These are phyloP conservation scores for Danionella cerebrum DNA, from an alignment of 2,113 vertebrate species.

Conservation along the genomic window DNA sequence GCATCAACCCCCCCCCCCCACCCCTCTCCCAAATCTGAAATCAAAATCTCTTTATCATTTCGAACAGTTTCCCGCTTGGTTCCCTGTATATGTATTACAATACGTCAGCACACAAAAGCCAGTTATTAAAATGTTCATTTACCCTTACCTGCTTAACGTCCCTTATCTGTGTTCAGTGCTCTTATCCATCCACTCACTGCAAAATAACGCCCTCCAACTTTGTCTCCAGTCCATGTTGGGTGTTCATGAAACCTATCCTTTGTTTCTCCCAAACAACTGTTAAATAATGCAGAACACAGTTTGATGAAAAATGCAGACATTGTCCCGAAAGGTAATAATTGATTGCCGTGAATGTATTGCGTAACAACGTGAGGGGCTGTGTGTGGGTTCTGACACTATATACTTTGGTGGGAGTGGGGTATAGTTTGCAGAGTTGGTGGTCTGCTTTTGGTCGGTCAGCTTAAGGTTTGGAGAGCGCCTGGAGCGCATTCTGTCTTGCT, in stretches of 20 bases:
- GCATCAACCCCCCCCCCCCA: too few relatives aligned
- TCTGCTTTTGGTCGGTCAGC: conserved; percentile 12
- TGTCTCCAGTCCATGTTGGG: background rate
- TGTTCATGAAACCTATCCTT: background rate
- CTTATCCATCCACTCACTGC: too few relatives aligned
- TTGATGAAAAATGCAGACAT: background rate
- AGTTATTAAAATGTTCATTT: too few relatives aligned
- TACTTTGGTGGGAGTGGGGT: background rate
- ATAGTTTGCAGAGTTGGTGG: background rate
- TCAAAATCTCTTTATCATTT: too few relatives aligned
- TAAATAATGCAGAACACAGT: conserved; percentile 30
- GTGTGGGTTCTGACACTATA: background rate
- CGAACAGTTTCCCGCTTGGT: too few relatives aligned
- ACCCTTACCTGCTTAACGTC: too few relatives aligned
- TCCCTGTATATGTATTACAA: too few relatives aligned
- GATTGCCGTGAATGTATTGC: too few relatives aligned
- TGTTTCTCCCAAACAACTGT: background rate
- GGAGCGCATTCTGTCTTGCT: conserved; percentile 33
- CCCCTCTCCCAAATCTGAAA: too few relatives aligned
- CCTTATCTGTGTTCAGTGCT: too few relatives aligned
- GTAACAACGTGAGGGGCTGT: background rate
- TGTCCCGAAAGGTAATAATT: too few relatives aligned
- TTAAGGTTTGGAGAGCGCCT: conserved; percentile 6
- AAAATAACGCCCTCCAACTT: conserved; percentile 11
- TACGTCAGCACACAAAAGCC: too few relatives aligned